Evolutionary conservation across 2,797 vertebrate species (phyloP), one percentile per base, ranked within the genome.

Genomic region (Hydrolagus colliei): DNA sequence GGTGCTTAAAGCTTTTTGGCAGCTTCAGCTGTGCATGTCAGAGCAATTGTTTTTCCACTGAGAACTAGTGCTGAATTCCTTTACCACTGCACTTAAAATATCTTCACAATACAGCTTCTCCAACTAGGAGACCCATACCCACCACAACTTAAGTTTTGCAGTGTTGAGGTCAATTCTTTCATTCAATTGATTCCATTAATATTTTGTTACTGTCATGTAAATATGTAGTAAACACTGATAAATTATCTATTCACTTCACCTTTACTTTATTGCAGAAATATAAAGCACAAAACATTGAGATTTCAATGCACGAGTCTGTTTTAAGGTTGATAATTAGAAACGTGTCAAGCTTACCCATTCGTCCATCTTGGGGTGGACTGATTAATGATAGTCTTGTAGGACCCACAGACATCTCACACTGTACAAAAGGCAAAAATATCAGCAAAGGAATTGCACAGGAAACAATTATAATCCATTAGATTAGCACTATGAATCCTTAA

Each of bases 321-420:
- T 27, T 63, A 14, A 61, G 63, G 4, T 27, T 10, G 61, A 27
- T 12, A 59, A 76, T 52, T 22, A 61, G 18, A 5, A 62, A 80
- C 13, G 9, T 65, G 79, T 41, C 14, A 14, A 27, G 89, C 95
- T 88, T 88, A 98, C 97, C 96, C 93, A 95, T 96, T 8, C 87
- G 92, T 87, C 95, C 95, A 61, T 93, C 92, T 59, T 91, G 93
- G 0, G 94, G 94, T 65, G 96, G 94, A 86, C 91, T 95, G 89
- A 96, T 95, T 88, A 97, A 22, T 8, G 95, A 96, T 86, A 97
- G 87, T 86, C 96, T 95, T 32, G 91, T 75, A 16, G 90, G 88
- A 65, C 90, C 94, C 0, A 88, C 85, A 0, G 87, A 85, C 9
- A 86, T 87, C 82, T 92, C 93, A 0, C 89, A 91, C 97, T 99